phyloP scores from a whole-genome alignment of 2,888 invertebrate species.

The Tenodera sinensis region DNA sequence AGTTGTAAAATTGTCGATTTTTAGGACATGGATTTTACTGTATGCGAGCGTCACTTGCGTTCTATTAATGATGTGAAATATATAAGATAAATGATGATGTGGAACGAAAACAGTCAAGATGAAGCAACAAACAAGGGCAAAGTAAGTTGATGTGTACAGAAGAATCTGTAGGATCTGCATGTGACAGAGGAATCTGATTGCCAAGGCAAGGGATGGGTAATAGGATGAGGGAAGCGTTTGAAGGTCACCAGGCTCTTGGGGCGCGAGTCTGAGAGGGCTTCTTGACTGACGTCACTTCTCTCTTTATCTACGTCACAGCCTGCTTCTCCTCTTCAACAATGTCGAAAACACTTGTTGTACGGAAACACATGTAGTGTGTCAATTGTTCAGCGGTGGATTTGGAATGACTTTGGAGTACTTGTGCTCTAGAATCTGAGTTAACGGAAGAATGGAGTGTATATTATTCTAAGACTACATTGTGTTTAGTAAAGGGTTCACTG shows the following conservation, averaged over 20 bases:
- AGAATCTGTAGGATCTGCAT: neutral
- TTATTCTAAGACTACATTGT: no score
- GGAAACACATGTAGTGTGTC: neutral
- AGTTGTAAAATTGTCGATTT: no score
- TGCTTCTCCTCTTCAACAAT: neutral
- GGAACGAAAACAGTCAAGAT: no score
- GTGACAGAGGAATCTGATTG: neutral
- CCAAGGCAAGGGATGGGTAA: neutral
- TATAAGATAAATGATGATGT: no score
- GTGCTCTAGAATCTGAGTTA: no score
- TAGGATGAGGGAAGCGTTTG: neutral
- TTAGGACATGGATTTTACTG: no score
- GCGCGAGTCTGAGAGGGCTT: neutral
- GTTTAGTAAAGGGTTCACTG: no score
- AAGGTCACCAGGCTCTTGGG: neutral
- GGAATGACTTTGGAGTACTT: neutral
- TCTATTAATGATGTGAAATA: no score
- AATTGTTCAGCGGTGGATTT: neutral
- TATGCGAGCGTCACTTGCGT: no score
- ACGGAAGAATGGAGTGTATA: no score
- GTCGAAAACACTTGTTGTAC: neutral
- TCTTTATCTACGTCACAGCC: neutral
- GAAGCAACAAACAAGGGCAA: no score
- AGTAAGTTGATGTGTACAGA: no score
- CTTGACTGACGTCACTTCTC: neutral